These are phyloP conservation scores for Pelobates fuscus DNA, from an alignment of 2,113 vertebrate species.

Conservation along the genomic window DNA sequence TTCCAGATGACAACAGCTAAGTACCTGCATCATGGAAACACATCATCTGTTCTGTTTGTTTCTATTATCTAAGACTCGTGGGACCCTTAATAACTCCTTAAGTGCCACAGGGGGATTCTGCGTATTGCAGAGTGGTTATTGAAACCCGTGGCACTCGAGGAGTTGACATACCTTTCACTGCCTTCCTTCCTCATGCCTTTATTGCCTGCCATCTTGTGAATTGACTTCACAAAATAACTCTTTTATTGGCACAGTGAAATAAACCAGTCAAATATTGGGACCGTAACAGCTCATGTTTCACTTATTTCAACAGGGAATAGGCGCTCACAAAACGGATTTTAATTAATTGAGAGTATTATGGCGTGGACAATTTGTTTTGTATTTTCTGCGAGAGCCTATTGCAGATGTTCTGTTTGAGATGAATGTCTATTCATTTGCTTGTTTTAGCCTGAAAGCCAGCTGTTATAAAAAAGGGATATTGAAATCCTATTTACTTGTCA, in stretches of 20 bases:
- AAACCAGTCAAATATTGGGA: slow-evolving; percentile 50
- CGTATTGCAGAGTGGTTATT: too few relatives aligned
- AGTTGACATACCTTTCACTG: too few relatives aligned
- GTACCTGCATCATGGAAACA: too few relatives aligned
- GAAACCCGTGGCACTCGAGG: too few relatives aligned
- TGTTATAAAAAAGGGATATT: slow-evolving; percentile 52
- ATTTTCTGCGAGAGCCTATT: slow-evolving; percentile 54
- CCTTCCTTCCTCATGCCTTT: background rate
- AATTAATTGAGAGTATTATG: slow-evolving; percentile 55
- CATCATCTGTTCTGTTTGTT: too few relatives aligned
- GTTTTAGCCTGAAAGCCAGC: slow-evolving; percentile 57
- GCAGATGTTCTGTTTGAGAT: slow-evolving; percentile 68
- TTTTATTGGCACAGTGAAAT: slow-evolving; percentile 47
- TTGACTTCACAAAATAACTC: background rate
- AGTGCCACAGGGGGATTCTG: too few relatives aligned
- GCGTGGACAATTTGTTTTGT: slow-evolving; percentile 56
- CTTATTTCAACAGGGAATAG: slow-evolving; percentile 57
- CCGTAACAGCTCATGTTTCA: slow-evolving; percentile 48
- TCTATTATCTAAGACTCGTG: too few relatives aligned
- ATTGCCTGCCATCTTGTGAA: background rate
- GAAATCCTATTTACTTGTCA: slow-evolving; percentile 51
- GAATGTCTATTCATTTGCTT: slow-evolving; percentile 54
- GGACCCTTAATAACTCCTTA: too few relatives aligned
- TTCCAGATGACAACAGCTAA: too few relatives aligned
- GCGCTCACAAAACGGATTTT: slow-evolving; percentile 50